phyloP scores from a whole-genome alignment of 2,888 invertebrate species.

The Drosophila kokeensis region DNA sequence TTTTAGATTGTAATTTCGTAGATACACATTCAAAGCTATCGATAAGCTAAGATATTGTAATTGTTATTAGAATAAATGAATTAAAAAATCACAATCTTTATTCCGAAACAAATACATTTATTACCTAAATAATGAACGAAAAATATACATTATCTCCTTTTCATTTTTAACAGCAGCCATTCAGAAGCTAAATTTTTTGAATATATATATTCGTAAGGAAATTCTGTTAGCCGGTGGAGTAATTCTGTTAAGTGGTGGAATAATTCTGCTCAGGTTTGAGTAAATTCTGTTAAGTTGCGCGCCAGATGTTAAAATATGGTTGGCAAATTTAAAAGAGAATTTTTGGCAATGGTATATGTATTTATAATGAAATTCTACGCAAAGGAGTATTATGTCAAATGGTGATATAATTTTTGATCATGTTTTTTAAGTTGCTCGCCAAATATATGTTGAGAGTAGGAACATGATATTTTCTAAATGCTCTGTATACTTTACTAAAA shows the following conservation, averaged over 20 bases:
- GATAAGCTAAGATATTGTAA: neutral
- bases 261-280: neutral
- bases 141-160: too few species aligned
- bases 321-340: neutral
- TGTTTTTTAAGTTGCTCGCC: neutral
- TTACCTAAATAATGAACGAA: too few species aligned
- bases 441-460: neutral
- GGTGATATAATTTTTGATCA: neutral
- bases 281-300: slow-evolving; percentile 1
- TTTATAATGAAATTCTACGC: neutral
- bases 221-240: slow-evolving; percentile 2
- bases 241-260: slow-evolving; percentile 1
- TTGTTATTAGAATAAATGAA: neutral
- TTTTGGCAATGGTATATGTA: too few species aligned
- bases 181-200: neutral
- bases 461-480: neutral
- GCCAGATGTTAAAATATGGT: neutral
- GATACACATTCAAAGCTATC: neutral
- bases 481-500: neutral
- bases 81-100: neutral
- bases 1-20: too few species aligned
- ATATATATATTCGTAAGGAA: neutral
- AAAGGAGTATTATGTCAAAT: neutral
- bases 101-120: neutral
- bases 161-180: too few species aligned